Conservation (phyloP, 2,888 invertebrate genomes). For the Coenonympha glycerion region DNA sequence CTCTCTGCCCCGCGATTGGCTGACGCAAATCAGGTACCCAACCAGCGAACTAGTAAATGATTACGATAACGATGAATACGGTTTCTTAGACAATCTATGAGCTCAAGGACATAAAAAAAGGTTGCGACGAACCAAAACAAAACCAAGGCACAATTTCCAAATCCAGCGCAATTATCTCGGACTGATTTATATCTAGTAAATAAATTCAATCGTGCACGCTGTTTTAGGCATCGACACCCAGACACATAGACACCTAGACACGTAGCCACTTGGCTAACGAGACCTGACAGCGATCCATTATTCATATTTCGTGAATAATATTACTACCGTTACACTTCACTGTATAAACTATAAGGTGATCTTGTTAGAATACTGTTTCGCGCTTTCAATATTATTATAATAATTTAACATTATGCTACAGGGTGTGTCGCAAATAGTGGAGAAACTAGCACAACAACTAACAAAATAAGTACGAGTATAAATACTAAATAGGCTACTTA, state of each 20-base stretch:
- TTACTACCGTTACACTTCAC: constrained; percentile 27
- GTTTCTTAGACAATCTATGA: too few species aligned
- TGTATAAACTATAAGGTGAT: constrained; percentile 15
- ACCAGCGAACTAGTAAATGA: too few species aligned
- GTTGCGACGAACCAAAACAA: too few species aligned
- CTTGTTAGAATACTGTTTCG: constrained; percentile 2
- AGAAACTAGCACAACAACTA: too few species aligned
- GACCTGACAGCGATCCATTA: constrained; percentile 29
- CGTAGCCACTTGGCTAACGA: constrained; percentile 27
- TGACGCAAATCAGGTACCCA: too few species aligned
- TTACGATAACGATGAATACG: too few species aligned
- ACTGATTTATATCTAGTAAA: constrained; percentile 16
- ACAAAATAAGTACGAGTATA: too few species aligned
- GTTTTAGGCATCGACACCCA: constrained; percentile 24
- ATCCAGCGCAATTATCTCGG: constrained; percentile 18
- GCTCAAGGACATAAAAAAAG: too few species aligned
- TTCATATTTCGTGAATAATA: constrained; percentile 31
- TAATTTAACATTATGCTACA: neutral
- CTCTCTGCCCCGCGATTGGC: too few species aligned
- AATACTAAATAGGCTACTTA: too few species aligned
- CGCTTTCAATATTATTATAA: neutral
- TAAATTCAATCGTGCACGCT: constrained; percentile 18
- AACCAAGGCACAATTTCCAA: constrained; percentile 4
- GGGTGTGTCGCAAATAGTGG: too few species aligned
- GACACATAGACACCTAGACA: too few species aligned